These are phyloP conservation scores for Diuraphis noxia DNA, from an alignment of 1,140 invertebrate genomes.

Conservation along the genomic window DNA sequence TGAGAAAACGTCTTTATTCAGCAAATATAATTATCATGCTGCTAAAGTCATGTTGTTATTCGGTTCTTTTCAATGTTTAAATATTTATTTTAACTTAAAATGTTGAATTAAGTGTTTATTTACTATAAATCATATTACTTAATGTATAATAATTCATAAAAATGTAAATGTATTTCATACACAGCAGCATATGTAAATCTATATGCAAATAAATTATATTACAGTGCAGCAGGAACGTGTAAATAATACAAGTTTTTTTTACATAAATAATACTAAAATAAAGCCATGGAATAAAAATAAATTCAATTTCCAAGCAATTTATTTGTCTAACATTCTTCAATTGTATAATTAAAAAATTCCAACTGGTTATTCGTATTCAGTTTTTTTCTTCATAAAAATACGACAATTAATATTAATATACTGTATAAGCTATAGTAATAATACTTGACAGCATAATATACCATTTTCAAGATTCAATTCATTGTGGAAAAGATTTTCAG, in stretches of 20 bases:
- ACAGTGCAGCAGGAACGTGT: neutral
- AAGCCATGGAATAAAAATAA: neutral
- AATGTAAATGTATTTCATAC: neutral
- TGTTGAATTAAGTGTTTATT: neutral
- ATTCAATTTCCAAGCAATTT: neutral
- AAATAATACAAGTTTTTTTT: neutral
- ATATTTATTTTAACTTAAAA: conserved; percentile 5
- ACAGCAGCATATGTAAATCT: neutral
- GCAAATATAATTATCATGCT: neutral
- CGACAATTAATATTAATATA: neutral
- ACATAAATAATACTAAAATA: neutral
- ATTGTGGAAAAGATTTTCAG: neutral
- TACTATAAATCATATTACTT: neutral
- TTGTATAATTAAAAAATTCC: conserved; percentile 13
- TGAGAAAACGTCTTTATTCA: neutral
- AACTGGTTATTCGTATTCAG: neutral
- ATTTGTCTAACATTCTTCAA: neutral
- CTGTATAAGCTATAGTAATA: neutral
- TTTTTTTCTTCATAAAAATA: neutral
- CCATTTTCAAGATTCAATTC: neutral
- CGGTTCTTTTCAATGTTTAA: neutral
- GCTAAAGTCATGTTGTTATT: neutral
- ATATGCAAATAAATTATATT: neutral
- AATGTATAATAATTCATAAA: neutral
- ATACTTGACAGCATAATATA: neutral